Base-by-base conservation (phyloP, 2,888 invertebrate genomes). In the Agrochola macilenta region DNA sequence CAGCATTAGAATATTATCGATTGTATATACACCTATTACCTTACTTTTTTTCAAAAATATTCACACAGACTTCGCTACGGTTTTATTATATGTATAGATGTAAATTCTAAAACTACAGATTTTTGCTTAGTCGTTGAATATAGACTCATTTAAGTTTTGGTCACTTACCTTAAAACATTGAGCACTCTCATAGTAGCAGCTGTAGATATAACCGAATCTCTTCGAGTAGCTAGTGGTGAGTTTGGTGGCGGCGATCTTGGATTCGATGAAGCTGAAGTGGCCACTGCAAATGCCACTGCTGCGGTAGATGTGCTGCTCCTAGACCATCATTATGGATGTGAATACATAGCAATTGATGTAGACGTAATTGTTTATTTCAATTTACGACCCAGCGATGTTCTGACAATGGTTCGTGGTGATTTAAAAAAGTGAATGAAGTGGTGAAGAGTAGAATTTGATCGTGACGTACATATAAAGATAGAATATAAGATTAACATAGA, bases 121-220 rank as follows among this genome's bases (percentile, higher is more conserved):
- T 35, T 30, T 69, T 30, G 14, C 23, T 39, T n/a, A 64, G 35
- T 30, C 30, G 17, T 35, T 64, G 14, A 8, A 8, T n/a, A 64
- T n/a, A 20, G 35, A 8, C 35, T 35, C 4, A 35, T n/a, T 58
- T 4, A 20, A n/a, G 12, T 8, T 49, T 70, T 46, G 2, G 17
- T 46, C 0, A 71, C 74, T 82, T 64, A 97, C 97, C 97, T 97
- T 68, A 99, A 96, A 3, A 99, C 99, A 93, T 99, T 99, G 0
- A 99, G 97, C 0, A 99, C 99, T 81, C 99, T 95, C 99, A 99
- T 99, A 0, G 99, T 99, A 75, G 99, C 99, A n/a, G 99, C 99
- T 9, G 99, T 99, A 64, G 98, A 98, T 93, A 99, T 98, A 64
- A 98, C 98, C 14, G 98, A 98, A 90, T 98, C 98, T 83, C 96